Base-by-base conservation (phyloP, 1,140 invertebrate species). In the Bombus huntii region DNA sequence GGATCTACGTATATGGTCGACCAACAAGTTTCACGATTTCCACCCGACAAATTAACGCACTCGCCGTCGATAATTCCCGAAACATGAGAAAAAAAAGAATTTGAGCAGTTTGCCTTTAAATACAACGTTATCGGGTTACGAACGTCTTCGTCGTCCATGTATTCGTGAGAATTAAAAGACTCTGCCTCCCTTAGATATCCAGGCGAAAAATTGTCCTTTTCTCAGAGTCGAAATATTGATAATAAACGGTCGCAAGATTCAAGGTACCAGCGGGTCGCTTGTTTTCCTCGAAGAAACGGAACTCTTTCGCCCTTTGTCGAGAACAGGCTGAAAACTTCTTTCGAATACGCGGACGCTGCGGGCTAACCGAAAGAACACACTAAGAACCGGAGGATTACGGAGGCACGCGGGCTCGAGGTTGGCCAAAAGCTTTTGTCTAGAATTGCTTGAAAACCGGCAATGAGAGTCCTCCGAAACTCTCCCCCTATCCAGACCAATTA, bases 361-460 rank as follows among this genome's bases (percentile, higher is more conserved):
- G 59, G 62, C 78, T 73, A 78, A 73, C 81, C 81, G 53, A 73
- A 85, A 87, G 82, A 68, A 77, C 73, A 59, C 53, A 53, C 39
- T 15, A 86, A 79, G 88, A 83, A 62, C 28, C 59, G 47, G 71
- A 81, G 81, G 73, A 89, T 90, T 85, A 90, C 81, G 81, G 71
- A 83, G 65, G 70, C 79, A 83, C 75, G 42, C 77, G 39, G 65
- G 65, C 75, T 74, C 68, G 76, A 85, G 78, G 78, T 81, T 70
- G 68, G 83, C 90, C 91, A 47, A 88, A 90, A 89, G 89, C 83
- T 78, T 91, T 83, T 85, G 85, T 86, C 84, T 84, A 70, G 83
- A 91, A 92, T 92, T 91, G 88, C 77, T 86, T 90, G 85, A 91
- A 89, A 91, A 91, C 86, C 88, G 81, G 71, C 86, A 81, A 91